Evolutionary conservation across 2,113 vertebrate genomes (phyloP).

Genomic region (Percopsis transmontana): DNA sequence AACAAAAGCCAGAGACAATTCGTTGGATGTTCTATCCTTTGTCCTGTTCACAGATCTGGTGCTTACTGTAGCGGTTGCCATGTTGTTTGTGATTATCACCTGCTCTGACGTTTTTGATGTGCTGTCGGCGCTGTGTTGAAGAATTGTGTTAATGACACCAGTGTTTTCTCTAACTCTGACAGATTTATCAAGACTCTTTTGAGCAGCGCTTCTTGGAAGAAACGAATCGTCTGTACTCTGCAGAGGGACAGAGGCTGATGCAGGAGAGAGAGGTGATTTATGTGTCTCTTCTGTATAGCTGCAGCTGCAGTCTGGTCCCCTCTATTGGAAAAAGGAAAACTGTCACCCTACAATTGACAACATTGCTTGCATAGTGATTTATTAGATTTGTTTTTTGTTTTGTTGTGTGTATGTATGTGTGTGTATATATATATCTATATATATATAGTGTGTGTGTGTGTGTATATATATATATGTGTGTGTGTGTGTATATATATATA

Average conservation of each 20-base stretch:
- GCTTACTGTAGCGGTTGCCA: no score
- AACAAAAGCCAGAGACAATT: neutral
- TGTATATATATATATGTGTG: no score
- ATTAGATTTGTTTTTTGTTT: neutral
- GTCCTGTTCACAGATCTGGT: neutral
- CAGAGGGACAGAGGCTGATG: slow-evolving; percentile 98
- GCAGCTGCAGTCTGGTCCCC: no score
- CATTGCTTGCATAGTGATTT: neutral
- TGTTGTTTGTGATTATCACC: slow-evolving; percentile 19
- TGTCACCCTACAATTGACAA: neutral
- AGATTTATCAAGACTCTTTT: slow-evolving; percentile 99
- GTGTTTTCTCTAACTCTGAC: slow-evolving; percentile 28
- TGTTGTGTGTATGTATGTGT: no score
- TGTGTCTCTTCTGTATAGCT: neutral
- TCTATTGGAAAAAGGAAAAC: neutral
- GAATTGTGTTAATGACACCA: slow-evolving; percentile 43
- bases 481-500: no score
- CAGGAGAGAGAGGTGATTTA: slow-evolving; percentile 95
- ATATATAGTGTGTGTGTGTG: no score
- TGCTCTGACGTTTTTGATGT: slow-evolving; percentile 16
- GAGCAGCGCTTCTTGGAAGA: slow-evolving; percentile 97
- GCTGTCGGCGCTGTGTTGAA: slow-evolving; percentile 27
- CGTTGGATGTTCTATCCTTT: neutral
- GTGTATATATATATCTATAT: no score
- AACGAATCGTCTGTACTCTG: slow-evolving; percentile 95